phyloP scores from a whole-genome alignment of 2,113 vertebrate species.

The Felis chaus region DNA sequence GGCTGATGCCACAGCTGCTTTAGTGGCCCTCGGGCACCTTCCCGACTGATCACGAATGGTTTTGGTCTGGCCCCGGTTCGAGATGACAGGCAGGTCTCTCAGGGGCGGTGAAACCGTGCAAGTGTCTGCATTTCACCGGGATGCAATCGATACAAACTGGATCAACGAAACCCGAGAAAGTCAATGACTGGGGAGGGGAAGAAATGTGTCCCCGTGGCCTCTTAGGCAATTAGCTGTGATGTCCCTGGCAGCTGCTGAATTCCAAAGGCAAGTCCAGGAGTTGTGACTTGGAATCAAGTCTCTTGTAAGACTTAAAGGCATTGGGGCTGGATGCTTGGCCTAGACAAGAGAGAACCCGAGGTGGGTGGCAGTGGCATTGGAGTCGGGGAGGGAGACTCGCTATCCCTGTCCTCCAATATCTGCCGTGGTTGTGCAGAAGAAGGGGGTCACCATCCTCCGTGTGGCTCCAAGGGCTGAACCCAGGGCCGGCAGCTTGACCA shows the following conservation, averaged over 20 bases:
- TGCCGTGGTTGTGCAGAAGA: neutral
- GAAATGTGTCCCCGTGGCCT: neutral
- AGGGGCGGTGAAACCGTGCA: neutral
- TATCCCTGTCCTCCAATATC: neutral
- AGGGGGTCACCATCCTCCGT: neutral
- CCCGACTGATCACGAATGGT: neutral
- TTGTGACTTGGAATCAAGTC: neutral
- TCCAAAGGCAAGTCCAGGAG: slow-evolving; percentile 33
- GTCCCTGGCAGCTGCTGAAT: slow-evolving; percentile 39
- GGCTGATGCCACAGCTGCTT: neutral
- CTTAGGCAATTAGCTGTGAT: slow-evolving; percentile 15
- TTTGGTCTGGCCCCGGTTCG: neutral
- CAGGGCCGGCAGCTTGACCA: neutral
- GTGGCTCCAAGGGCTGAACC: neutral
- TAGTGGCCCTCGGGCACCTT: neutral
- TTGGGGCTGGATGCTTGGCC: neutral
- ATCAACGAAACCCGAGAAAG: slow-evolving; percentile 45
- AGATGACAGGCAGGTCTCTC: neutral
- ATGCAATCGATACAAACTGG: neutral
- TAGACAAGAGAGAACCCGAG: neutral
- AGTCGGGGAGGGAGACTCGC: rapidly evolving
- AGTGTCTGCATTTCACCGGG: slow-evolving; percentile 41
- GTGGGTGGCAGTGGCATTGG: too few species aligned
- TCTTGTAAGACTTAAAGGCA: neutral
- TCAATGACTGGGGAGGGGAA: neutral